These are phyloP conservation scores for Drosophila testacea DNA, from an alignment of 2,888 invertebrate species.

Conservation along the genomic window DNA sequence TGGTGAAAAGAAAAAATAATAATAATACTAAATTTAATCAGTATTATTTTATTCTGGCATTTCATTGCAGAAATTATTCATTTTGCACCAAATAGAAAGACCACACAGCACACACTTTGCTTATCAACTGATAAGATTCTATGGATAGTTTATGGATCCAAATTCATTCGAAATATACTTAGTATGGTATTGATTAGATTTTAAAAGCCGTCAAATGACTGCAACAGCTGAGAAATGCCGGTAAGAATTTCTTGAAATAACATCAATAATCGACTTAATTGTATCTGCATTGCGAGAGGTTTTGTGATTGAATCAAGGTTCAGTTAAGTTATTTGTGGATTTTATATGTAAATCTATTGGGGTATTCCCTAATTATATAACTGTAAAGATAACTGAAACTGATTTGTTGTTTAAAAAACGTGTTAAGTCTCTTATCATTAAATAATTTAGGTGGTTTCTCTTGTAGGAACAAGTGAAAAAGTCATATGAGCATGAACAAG, in stretches of 20 bases:
- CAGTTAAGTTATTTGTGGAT: background rate
- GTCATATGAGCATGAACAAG: no score
- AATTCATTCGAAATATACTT: constrained; percentile 3
- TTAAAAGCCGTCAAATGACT: background rate
- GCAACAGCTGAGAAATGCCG: constrained; percentile 4
- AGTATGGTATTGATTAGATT: constrained; percentile 33
- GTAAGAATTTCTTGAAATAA: background rate
- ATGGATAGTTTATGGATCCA: constrained; percentile 7
- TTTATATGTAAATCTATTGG: background rate
- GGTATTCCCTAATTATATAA: constrained; percentile 10
- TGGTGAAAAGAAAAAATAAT: background rate
- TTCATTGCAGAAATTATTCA: constrained; percentile 28
- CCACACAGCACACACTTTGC: constrained; percentile 1
- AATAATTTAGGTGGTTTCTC: background rate
- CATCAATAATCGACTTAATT: background rate
- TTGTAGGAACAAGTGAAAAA: background rate
- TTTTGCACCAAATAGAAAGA: background rate
- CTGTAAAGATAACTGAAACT: background rate
- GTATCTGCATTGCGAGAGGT: background rate
- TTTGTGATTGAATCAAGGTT: constrained; percentile 3
- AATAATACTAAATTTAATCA: constrained; percentile 6
- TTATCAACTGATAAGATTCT: constrained; percentile 45
- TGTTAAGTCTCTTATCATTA: no score
- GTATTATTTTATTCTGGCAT: background rate
- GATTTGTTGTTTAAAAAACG: no score